phyloP scores from a whole-genome alignment of 2,113 vertebrate genomes.

The Oreocharis arfaki region DNA sequence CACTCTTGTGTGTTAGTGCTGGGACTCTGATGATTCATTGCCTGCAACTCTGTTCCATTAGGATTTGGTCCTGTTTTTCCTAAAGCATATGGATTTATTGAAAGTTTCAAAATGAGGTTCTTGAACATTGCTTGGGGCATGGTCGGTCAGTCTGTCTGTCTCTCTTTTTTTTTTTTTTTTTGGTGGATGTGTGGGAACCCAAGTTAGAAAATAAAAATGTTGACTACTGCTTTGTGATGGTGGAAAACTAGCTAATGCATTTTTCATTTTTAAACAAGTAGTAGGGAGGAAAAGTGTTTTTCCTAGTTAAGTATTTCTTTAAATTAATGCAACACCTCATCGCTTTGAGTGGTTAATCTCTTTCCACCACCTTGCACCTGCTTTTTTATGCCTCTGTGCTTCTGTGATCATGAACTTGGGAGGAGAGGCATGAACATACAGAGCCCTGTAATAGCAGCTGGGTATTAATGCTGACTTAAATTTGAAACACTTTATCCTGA shows the following conservation, averaged over 20 bases:
- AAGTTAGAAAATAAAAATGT: neutral
- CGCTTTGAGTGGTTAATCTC: conserved; percentile 33
- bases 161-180: neutral
- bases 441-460: conserved; percentile 36
- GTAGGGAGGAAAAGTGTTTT: neutral
- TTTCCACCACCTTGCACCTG: conserved; percentile 35
- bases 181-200: neutral
- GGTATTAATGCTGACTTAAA: conserved; percentile 7
- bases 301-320: conserved; percentile 31
- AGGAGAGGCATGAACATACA: neutral
- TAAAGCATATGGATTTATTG: neutral
- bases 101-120: neutral
- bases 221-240: neutral
- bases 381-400: conserved; percentile 30
- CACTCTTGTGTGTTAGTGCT: neutral
- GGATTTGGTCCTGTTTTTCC: conserved; percentile 2
- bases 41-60: neutral
- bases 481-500: neutral
- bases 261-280: conserved; percentile 17
- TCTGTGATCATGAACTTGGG: conserved; percentile 16
- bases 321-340: conserved; percentile 52
- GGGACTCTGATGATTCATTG: neutral
- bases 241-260: conserved; percentile 9
- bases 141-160: neutral
- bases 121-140: neutral